Evolutionary conservation across 2,888 invertebrate species (phyloP).

Genomic region (Pollenia amentaria): DNA sequence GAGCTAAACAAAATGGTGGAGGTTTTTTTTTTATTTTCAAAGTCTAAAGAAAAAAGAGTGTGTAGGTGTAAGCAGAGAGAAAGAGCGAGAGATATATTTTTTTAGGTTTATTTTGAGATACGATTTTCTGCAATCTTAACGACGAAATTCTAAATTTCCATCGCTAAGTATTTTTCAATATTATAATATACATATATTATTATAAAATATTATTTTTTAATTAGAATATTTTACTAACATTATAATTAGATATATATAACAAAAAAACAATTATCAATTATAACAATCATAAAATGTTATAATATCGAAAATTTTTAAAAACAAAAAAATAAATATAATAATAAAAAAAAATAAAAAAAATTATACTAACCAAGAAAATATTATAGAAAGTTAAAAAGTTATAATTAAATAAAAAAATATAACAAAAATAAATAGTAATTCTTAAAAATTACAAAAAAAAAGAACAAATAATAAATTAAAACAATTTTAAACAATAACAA

Average conservation of each 20-base stretch:
- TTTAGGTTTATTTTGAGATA: conserved; percentile 80
- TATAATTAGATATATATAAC: conserved; percentile 16
- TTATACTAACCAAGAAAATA: neutral
- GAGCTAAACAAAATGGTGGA: conserved; percentile 52
- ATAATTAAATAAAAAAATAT: neutral
- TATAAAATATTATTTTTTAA: conserved; percentile 50
- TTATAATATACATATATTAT: conserved; percentile 30
- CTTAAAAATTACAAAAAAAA: neutral
- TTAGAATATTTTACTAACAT: conserved; percentile 57
- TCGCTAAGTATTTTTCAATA: conserved; percentile 81
- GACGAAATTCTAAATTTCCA: conserved; percentile 79
- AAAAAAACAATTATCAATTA: neutral
- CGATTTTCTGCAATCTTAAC: conserved; percentile 84
- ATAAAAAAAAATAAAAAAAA: neutral
- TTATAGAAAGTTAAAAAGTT: neutral
- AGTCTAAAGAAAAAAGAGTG: neutral
- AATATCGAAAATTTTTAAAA: neutral
- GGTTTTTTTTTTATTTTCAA: conserved; percentile 33
- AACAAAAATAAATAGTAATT: neutral
- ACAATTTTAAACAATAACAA: neutral
- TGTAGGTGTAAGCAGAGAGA: conserved; percentile 12
- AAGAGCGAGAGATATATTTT: conserved; percentile 21
- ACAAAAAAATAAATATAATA: neutral
- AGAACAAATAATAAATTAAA: neutral
- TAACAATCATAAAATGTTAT: neutral